A percentile compares a stretch with the other conserved stretches of the same genome.
phyloP scores from a whole-genome alignment of 2,797 vertebrate species.

The Selene dorsalis region DNA sequence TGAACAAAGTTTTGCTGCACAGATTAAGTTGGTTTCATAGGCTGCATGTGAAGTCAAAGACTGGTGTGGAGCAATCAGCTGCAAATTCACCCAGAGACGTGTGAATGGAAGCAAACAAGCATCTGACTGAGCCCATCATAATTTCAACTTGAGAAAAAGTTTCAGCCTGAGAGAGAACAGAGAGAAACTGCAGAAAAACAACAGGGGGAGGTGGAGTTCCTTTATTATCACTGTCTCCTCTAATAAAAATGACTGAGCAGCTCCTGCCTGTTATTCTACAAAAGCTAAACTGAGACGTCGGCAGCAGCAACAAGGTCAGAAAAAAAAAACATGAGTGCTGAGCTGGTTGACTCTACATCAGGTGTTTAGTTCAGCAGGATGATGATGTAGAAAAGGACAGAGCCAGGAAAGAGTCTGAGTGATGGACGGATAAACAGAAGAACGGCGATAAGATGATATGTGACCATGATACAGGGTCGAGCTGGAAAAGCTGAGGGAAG shows the following conservation, averaged over 20 bases:
- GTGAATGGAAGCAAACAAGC: background rate
- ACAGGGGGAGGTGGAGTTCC: too few species aligned
- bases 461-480: background rate
- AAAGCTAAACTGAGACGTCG: background rate
- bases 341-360: background rate
- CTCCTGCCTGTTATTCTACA: too few species aligned
- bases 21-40: background rate
- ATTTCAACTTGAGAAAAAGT: too few species aligned
- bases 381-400: background rate
- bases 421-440: background rate
- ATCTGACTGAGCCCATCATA: too few species aligned
- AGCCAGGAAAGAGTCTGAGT: background rate
- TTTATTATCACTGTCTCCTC: too few species aligned
- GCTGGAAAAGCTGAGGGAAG: background rate
- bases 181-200: background rate
- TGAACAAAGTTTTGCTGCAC: background rate
- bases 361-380: background rate
- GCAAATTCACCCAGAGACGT: too few species aligned
- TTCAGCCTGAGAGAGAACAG: too few species aligned
- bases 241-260: too few species aligned
- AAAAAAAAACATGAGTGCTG: background rate
- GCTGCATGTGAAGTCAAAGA: background rate
- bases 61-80: too few species aligned
- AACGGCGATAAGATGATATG: background rate
- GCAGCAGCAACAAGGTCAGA: background rate